phyloP scores from a whole-genome alignment of 2,113 vertebrate genomes.

The Nymphicus hollandicus region DNA sequence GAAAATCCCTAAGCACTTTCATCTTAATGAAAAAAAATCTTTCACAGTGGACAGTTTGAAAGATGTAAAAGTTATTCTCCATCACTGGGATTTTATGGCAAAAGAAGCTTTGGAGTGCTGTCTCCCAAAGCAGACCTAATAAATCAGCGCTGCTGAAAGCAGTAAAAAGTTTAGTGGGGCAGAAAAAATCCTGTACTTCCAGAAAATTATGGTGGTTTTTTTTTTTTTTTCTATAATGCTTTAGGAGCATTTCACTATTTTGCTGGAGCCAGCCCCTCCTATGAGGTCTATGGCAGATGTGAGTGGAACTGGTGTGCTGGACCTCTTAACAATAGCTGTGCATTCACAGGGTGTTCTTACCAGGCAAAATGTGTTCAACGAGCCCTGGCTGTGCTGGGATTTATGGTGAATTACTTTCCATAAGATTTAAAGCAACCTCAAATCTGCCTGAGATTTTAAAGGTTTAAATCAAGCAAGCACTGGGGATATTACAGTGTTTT shows the following conservation, averaged over 20 bases:
- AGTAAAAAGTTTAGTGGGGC: slow-evolving; percentile 26
- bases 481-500: slow-evolving; percentile 51
- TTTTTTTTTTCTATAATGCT: background rate
- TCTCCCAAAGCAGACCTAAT: slow-evolving; percentile 32
- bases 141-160: slow-evolving; percentile 57
- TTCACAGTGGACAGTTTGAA: slow-evolving; percentile 56
- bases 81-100: slow-evolving; percentile 47
- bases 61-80: slow-evolving; percentile 61
- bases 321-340: background rate
- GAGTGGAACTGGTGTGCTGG: background rate
- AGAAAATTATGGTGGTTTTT: slow-evolving; percentile 18
- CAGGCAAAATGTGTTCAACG: background rate
- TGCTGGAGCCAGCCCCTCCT: background rate
- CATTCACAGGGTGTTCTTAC: background rate
- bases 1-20: slow-evolving; percentile 44
- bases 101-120: slow-evolving; percentile 8
- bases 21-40: slow-evolving; percentile 59
- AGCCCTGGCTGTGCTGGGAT: background rate
- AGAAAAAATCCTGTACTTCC: background rate
- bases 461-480: background rate
- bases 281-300: background rate
- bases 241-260: slow-evolving; percentile 3
- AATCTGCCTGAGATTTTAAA: slow-evolving; percentile 44
- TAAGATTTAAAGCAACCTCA: slow-evolving; percentile 36
- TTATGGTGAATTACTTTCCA: slow-evolving; percentile 16